Percentiles rank a stretch among this genome's conserved stretches.
Evolutionary conservation across 1,140 invertebrate genomes (phyloP).

Genomic region (Eciton burchellii): DNA sequence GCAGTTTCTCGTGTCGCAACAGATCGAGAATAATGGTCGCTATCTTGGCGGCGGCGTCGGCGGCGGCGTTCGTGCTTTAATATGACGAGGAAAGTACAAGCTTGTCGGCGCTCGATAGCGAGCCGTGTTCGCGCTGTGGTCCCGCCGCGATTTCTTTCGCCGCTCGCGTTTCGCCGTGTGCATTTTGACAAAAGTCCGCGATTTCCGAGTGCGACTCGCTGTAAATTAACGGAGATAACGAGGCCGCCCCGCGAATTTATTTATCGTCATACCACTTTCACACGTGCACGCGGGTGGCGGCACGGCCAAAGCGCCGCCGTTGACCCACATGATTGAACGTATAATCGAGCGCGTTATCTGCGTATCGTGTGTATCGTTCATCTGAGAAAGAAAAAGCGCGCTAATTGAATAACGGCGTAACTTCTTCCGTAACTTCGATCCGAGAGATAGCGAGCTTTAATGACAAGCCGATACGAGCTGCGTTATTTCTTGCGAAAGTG

Average conservation of each 20-base stretch:
- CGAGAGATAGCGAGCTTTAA: not conserved
- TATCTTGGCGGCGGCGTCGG: slow-evolving; percentile 20
- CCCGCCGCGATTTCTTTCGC: slow-evolving; percentile 21
- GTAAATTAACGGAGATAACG: slow-evolving; percentile 51
- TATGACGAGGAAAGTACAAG: slow-evolving; percentile 50
- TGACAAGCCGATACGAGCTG: not conserved
- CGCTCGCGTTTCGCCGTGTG: slow-evolving; percentile 31
- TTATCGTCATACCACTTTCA: slow-evolving; percentile 48
- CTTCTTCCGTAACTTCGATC: slow-evolving; percentile 14
- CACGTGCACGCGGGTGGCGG: slow-evolving; percentile 43
- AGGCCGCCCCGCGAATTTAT: slow-evolving; percentile 44
- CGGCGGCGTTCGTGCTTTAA: slow-evolving; percentile 49
- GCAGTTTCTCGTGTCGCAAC: slow-evolving; percentile 54
- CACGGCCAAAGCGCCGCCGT: slow-evolving; percentile 29
- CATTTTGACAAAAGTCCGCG: slow-evolving; percentile 14
- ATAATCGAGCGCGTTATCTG: slow-evolving; percentile 27
- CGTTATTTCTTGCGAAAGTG: not conserved
- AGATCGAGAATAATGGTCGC: slow-evolving; percentile 46
- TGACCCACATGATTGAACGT: slow-evolving; percentile 36
- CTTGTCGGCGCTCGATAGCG: slow-evolving; percentile 37
- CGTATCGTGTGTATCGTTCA: slow-evolving; percentile 34
- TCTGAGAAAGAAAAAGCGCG: slow-evolving; percentile 38
- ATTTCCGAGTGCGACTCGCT: slow-evolving; percentile 30
- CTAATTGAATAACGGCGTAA: slow-evolving; percentile 48
- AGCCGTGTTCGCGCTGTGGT: not conserved